Base-by-base conservation (phyloP, 2,113 vertebrate species). In the Carollia perspicillata region DNA sequence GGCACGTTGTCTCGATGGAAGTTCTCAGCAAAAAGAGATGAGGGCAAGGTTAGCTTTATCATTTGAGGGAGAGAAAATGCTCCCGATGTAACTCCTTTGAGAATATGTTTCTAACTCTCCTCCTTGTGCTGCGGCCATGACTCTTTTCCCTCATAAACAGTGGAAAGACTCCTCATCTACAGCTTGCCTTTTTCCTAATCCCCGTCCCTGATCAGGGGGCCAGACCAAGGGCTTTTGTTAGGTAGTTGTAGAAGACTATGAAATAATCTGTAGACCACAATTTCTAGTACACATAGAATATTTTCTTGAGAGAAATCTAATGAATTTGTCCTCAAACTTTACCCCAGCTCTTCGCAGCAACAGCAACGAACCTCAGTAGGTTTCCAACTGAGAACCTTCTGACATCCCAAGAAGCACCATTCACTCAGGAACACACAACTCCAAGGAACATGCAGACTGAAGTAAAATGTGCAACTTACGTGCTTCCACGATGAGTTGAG, bases 301-400 rank as follows among this genome's bases (percentile, higher is more conserved):
- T 95, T 90, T 97, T 93, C 65, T 92, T 58, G n/a, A 90, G 58
- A 89, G 33, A 97, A 77, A 74, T 8, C 35, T 40, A 88, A 72
- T 28, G 53, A 11, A 44, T 68, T 77, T 90, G 8, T 35, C 37
- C 8, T 49, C 23, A 65, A 63, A 33, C 68, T 93, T 78, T 51
- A 83, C 40, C n/a, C n/a, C 65, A 40, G 81, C 35, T 85, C 11
- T 95, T 89, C 49, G 47, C 20, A 96, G 40, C 35, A 55, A 18
- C 51, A 79, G 47, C 51, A 86, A 58, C 42, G 51, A 60, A 20
- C 55, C 17, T 11, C 7, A 63, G 51, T 49, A 6, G 26, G 10
- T 93, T 94, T 91, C 28, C 23, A 37, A 35, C 60, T 94, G 79
- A 92, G 80, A 83, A 44, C 12, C 66, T 81, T 1, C 7, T 6